Evolutionary conservation across 2,888 invertebrate genomes (phyloP).

Genomic region (Polyommatus iphigenia): DNA sequence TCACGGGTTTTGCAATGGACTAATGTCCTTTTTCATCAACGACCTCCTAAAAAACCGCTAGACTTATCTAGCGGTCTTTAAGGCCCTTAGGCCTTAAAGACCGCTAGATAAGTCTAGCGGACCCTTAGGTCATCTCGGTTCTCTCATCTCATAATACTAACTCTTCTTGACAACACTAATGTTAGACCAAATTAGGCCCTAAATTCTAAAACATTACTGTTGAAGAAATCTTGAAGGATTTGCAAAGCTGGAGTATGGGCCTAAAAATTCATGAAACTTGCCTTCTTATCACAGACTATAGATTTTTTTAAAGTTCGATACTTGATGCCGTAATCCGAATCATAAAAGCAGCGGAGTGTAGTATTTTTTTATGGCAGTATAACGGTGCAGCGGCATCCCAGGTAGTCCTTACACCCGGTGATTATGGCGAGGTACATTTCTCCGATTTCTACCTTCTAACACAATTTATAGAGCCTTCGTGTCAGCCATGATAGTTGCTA

Average conservation of each 20-base stretch:
- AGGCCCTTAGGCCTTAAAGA: too few species aligned
- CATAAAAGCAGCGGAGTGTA: background rate
- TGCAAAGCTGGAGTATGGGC: background rate
- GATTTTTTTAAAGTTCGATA: background rate
- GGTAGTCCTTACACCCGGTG: constrained; percentile 48
- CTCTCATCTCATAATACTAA: too few species aligned
- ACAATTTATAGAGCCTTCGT: constrained; percentile 32
- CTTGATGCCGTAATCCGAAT: background rate
- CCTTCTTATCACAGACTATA: background rate
- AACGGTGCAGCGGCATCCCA: constrained; percentile 40
- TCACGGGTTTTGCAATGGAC: too few species aligned
- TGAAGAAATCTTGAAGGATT: background rate
- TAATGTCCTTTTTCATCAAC: too few species aligned
- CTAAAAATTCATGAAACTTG: background rate
- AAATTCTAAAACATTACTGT: too few species aligned
- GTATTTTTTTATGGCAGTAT: constrained; percentile 38
- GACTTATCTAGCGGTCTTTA: too few species aligned
- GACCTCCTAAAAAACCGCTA: too few species aligned
- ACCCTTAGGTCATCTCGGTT: too few species aligned
- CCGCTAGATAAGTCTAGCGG: too few species aligned
- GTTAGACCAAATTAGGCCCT: too few species aligned
- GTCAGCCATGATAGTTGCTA: background rate
- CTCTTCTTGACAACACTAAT: too few species aligned
- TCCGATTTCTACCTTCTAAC: constrained; percentile 16
- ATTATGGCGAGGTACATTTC: constrained; percentile 34